Base-by-base conservation (phyloP, 2,797 vertebrate species). In the Buceros bicornis region DNA sequence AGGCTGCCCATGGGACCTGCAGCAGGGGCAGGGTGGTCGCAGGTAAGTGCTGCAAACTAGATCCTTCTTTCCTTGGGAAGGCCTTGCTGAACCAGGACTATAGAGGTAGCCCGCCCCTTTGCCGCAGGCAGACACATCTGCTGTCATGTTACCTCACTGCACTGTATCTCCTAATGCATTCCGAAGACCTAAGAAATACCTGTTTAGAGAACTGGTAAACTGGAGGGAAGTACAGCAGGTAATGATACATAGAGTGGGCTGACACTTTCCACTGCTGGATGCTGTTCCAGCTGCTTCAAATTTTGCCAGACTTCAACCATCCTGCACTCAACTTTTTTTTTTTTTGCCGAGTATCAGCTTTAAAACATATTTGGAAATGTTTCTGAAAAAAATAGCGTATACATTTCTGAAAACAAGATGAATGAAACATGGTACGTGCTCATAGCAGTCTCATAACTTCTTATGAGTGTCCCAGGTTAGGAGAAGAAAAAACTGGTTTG, bases 201-300 rank as follows among this genome's bases (percentile, higher is more conserved):
- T 10, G 53, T 40, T 11, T 60, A 73, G 40, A 66, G 51, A 76
- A 29, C 18, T 47, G 53, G 31, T 10, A 79, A 74, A 45, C 6
- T 8, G 33, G 33, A 89, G 40, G 70, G 26, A 43, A 69, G 73
- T 40, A 53, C 28, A 40, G 78, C 81, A 82, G 61, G 50, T 64
- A 60, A 25, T 3, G 14, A 47, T 20, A 40, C 3, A 5, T 33
- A 26, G 82, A 37, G 51, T 29, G 47, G 40, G 28, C 21, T 40
- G 43, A 65, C 15, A 22, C 37, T 82, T 84, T 45, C 53, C 45
- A 7, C 19, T 40, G 31, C 58, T 78, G 67, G 13, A 25, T 58
- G 42, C 65, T 47, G 40, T 56, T 93, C 79, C 50, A 86, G 37
- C 53, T 78, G 69, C 67, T 90, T 90, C 62, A 82, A 20, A 73